Evolutionary conservation across 2,113 vertebrate genomes (phyloP), one percentile per base, ranked within the genome.

Genomic region (Menura novaehollandiae): DNA sequence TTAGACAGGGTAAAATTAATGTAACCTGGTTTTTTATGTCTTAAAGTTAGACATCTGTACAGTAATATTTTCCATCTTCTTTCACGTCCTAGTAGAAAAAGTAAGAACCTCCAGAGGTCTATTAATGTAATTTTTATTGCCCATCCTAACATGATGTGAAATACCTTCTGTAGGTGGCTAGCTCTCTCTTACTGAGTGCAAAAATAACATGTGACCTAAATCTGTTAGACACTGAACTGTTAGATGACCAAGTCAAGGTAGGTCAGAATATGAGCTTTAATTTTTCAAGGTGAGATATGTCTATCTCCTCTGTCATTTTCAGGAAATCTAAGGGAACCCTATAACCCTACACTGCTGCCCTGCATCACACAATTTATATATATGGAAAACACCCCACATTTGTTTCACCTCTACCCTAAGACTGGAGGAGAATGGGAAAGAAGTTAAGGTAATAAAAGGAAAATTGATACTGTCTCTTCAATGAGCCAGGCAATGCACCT

Each of bases 311-410:
- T 37, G 33, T 55, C 3, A 66, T 77, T 88, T 83, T 73, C 44
- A 47, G 51, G n/a, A 77, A 81, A 58, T 41, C 6, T 73, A 58
- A 82, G 26, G 24, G 9, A 12, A 35, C 9, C 1, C 3, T 56
- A 7, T n/a, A 69, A 49, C 15, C 17, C 17, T 79, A 21, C 20
- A n/a, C 3, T 53, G 9, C 8, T 66, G 66, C 35, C 8, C 23
- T 63, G 11, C 12, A 43, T 81, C 26, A 46, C 8, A 23, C 5
- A 66, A 43, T 62, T 69, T 73, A 41, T 24, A 2, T 15, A 53
- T 44, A 58, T 24, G 13, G 32, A 18, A 53, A 39, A 78, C 66
- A 18, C 0, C 0, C 7, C 23, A 27, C 7, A 22, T 66, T 62
- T 79, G 2, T 46, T 83, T 88, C 27, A 51, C 8, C 6, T 89